Conservation (phyloP, 2,797 vertebrate species). For the Galagoides demidoff region DNA sequence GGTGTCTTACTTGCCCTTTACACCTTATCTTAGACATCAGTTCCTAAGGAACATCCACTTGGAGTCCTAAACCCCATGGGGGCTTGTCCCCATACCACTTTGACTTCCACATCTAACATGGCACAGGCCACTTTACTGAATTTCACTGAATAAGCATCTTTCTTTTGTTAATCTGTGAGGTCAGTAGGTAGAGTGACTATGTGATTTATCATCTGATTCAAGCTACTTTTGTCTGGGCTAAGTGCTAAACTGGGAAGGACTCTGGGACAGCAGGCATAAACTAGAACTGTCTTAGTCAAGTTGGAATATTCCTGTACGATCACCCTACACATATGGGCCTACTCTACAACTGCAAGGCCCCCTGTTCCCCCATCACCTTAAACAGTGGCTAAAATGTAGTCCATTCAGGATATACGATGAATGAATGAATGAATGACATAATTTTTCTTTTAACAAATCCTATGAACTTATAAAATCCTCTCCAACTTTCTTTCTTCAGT, state of each 20-base stretch:
- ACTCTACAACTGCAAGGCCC: accelerated
- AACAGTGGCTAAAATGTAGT: neutral
- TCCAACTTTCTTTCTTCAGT: neutral
- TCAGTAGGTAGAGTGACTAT: neutral
- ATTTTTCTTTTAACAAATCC: neutral
- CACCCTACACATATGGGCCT: neutral
- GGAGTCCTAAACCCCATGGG: neutral
- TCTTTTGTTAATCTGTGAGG: slow-evolving; percentile 31
- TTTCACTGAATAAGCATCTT: slow-evolving; percentile 44
- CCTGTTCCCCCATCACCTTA: neutral
- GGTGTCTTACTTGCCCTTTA: neutral
- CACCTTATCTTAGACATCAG: neutral
- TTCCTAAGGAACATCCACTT: neutral
- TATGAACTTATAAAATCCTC: neutral
- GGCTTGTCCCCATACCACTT: neutral
- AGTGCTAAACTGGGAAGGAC: neutral
- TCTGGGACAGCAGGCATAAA: slow-evolving; percentile 9
- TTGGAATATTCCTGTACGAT: neutral
- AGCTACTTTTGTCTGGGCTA: neutral
- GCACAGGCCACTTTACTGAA: neutral
- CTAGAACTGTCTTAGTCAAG: neutral
- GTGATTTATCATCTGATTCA: slow-evolving; percentile 3
- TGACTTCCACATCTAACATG: neutral
- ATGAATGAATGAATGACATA: neutral
- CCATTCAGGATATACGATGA: neutral